Evolutionary conservation across 2,113 vertebrate species (phyloP), one percentile per base, ranked within the genome.

Genomic region (Heliornis fulica): DNA sequence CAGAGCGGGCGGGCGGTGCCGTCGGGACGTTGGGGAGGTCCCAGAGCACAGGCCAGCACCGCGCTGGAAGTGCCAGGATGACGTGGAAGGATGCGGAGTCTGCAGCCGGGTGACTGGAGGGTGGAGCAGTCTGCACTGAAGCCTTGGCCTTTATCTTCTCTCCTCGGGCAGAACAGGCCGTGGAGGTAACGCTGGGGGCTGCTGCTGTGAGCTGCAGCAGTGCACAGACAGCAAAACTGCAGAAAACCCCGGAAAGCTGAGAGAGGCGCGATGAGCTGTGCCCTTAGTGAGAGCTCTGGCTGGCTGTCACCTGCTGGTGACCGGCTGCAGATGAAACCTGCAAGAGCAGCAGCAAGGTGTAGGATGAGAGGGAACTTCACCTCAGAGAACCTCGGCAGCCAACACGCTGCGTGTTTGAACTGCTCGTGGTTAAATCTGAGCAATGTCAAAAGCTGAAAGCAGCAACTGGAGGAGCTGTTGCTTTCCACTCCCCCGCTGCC

Each of bases 391-490:
- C 36, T 76, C 90, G 63, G 84, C 84, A 88, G 81, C 89, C 28
- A 36, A 90, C 77, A 29, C 83, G 93, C 56, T 0, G 61, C 53
- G 74, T 89, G 83, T 83, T 83, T 78, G 93, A 95, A 69, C 85
- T 93, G 86, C 86, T 83, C 93, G 87, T 87, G 65, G 70, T 97
- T 94, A 91, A 91, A 87, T 85, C 79, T 89, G 63, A 85, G 93
- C 69, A 80, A 91, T 69, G 23, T 92, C 31, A 78, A 77, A 78
- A 94, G 94, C 97, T 95, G 21, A 43, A 69, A 85, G 96, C 51
- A 61, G 95, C 72, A 40, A 83, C 65, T 96, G 80, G 83, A 95
- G 95, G 69, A 88, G 90, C 93, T 60, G 91, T 84, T 4, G 29
- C 83, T 13, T 14, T 5, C n/a, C n/a, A n/a, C n/a, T 5, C 1